Percentiles rank a stretch among this genome's conserved stretches.
phyloP scores from a whole-genome alignment of 1,140 invertebrate genomes.

The Drosophila kohkoa region DNA sequence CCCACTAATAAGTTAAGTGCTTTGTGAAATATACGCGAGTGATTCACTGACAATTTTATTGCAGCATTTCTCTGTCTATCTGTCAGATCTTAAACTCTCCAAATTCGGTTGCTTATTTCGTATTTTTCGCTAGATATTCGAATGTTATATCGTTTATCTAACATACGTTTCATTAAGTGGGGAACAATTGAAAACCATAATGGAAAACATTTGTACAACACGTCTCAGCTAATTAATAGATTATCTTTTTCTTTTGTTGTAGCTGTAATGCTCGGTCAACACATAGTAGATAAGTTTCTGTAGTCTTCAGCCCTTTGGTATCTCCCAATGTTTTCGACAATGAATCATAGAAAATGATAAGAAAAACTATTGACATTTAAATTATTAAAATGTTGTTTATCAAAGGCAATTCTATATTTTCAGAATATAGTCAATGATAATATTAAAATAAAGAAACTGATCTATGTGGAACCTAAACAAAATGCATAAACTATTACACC shows the following conservation, averaged over 20 bases:
- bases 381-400: too few species aligned
- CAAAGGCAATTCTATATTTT: too few species aligned
- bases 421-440: too few species aligned
- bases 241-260: slow-evolving; percentile 13
- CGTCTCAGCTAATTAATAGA: slow-evolving; percentile 28
- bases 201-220: slow-evolving; percentile 15
- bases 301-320: neutral
- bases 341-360: too few species aligned
- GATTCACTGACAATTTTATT: slow-evolving; percentile 1
- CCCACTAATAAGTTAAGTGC: neutral
- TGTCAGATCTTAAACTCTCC: too few species aligned
- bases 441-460: too few species aligned
- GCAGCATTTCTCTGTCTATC: neutral
- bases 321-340: too few species aligned
- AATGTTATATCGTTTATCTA: slow-evolving; percentile 12
- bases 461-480: too few species aligned
- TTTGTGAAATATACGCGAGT: neutral
- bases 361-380: too few species aligned
- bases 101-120: too few species aligned
- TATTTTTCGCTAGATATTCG: too few species aligned
- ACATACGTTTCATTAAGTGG: slow-evolving; percentile 10
- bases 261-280: neutral
- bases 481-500: too few species aligned
- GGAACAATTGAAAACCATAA: neutral
- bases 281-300: neutral